These are phyloP conservation scores for Pangasius krempfi DNA, from an alignment of 2,797 vertebrate genomes.

Conservation along the genomic window DNA sequence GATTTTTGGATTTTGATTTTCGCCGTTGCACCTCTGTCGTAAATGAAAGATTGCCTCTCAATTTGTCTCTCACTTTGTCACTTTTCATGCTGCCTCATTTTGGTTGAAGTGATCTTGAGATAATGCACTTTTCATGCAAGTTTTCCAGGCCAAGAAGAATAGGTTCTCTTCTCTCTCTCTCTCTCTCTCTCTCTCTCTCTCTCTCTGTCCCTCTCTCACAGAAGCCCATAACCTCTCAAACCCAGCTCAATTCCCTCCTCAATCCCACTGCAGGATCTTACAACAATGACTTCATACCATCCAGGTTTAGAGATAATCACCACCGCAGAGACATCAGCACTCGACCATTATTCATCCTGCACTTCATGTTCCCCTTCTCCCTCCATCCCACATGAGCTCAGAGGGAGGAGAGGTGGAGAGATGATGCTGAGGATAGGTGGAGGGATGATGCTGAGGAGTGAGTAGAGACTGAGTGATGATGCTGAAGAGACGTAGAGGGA, in stretches of 20 bases:
- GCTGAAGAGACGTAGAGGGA: constrained; percentile 9
- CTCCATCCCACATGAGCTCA: constrained; percentile 10
- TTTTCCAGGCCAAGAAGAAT: not conserved
- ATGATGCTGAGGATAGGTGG: not conserved
- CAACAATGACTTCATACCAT: constrained; percentile 18
- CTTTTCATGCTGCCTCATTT: not conserved
- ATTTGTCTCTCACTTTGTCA: not conserved
- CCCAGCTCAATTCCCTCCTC: constrained; percentile 1
- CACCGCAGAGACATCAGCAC: constrained; percentile 60
- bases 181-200: too few relatives aligned
- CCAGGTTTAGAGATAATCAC: constrained; percentile 25
- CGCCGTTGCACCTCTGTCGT: not conserved
- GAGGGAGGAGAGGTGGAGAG: not conserved
- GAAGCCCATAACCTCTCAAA: constrained; percentile 23
- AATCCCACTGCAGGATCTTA: constrained; percentile 12
- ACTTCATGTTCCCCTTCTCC: constrained; percentile 14
- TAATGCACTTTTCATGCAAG: not conserved
- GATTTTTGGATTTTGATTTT: not conserved
- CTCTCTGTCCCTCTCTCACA: too few relatives aligned
- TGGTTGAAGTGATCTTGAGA: not conserved
- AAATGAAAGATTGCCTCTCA: not conserved
- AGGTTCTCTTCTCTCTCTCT: not conserved
- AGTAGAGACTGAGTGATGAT: constrained; percentile 7
- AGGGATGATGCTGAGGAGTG: not conserved
- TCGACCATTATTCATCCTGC: constrained; percentile 54